Conservation (phyloP, 2,113 vertebrate genomes). For the Heteronetta atricapilla region DNA sequence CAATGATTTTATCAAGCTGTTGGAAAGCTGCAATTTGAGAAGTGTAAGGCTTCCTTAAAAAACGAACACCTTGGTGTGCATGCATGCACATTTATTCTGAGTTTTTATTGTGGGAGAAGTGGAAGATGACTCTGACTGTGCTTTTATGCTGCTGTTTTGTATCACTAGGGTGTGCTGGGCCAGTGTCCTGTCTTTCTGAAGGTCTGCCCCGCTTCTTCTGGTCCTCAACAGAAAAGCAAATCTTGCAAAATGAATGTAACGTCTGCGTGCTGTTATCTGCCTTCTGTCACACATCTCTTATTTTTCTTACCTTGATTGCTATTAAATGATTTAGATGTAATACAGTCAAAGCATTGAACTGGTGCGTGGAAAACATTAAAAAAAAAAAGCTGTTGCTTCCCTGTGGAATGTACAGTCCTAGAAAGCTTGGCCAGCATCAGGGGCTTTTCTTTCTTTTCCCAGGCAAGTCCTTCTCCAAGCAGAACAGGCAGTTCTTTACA, state of each 20-base stretch:
- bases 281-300: not conserved
- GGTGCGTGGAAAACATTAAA: not conserved
- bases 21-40: not conserved
- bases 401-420: conserved; percentile 37
- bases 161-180: not conserved
- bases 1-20: not conserved
- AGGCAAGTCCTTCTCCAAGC: not conserved
- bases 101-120: not conserved
- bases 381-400: not conserved
- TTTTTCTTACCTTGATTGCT: not conserved
- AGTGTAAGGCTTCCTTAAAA: not conserved
- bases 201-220: not conserved
- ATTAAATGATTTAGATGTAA: not conserved
- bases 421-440: conserved; percentile 39
- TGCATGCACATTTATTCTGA: not conserved
- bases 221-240: not conserved
- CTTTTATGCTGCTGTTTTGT: not conserved
- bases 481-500: conserved; percentile 32
- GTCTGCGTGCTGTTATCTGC: not conserved
- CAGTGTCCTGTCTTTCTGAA: not conserved
- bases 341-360: not conserved
- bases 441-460: not conserved
- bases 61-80: not conserved
- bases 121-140: not conserved
- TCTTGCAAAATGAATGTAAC: not conserved